Evolutionary conservation across 2,888 invertebrate genomes (phyloP).

Genomic region (Lymantria monacha): DNA sequence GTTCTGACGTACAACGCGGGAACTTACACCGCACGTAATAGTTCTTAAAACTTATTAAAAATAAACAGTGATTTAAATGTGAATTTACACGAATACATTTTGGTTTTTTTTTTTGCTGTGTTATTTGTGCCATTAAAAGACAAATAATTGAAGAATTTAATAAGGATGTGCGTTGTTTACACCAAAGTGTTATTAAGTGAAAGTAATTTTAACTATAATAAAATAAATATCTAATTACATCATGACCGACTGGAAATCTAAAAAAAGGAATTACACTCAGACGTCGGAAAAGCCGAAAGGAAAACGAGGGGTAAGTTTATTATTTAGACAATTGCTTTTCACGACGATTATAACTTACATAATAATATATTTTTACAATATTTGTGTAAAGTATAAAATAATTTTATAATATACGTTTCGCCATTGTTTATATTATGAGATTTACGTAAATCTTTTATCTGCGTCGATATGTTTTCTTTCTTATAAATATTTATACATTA

Average conservation of each 20-base stretch:
- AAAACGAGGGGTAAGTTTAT: conserved; percentile 64
- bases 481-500: conserved; percentile 5
- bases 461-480: background rate
- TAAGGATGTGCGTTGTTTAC: conserved; percentile 13
- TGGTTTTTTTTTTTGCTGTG: conserved; percentile 20
- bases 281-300: conserved; percentile 60
- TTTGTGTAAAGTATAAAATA: background rate
- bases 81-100: conserved; percentile 27
- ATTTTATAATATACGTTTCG: conserved; percentile 2
- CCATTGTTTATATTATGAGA: background rate
- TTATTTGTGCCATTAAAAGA: conserved; percentile 15
- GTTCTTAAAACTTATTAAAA: conserved; percentile 14
- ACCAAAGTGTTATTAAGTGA: conserved; percentile 34
- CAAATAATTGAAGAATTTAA: conserved; percentile 1
- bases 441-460: conserved; percentile 1
- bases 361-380: background rate
- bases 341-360: background rate
- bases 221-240: conserved; percentile 25
- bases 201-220: conserved; percentile 19
- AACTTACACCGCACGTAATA: conserved; percentile 32
- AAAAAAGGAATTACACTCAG: conserved; percentile 51
- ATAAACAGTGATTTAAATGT: background rate
- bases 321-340: background rate
- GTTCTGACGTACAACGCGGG: conserved; percentile 32
- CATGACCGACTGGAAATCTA: conserved; percentile 31